Percentiles rank a stretch among this genome's conserved stretches.
Conservation (phyloP, 1,140 invertebrate species). For the Neelides sp. region DNA sequence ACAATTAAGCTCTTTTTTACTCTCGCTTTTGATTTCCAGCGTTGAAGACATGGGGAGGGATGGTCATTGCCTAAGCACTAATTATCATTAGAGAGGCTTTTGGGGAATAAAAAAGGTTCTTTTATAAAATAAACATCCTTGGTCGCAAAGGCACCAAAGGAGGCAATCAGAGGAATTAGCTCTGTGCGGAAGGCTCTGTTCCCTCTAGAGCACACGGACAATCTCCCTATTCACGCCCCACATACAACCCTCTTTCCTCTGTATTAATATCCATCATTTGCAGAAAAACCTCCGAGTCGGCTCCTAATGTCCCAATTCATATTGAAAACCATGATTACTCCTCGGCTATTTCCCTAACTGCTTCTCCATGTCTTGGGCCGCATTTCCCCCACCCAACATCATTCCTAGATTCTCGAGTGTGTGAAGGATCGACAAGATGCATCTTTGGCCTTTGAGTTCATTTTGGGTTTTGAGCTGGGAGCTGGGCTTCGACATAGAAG, state of each 20-base stretch:
- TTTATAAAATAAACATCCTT: constrained; percentile 26
- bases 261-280: too few species aligned
- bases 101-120: constrained; percentile 26
- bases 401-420: too few species aligned
- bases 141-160: constrained; percentile 25
- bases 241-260: too few species aligned
- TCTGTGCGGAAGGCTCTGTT: constrained; percentile 1
- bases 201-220: neutral
- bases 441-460: too few species aligned
- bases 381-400: neutral
- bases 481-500: too few species aligned
- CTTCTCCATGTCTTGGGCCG: neutral
- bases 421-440: too few species aligned
- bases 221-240: too few species aligned
- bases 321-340: constrained; percentile 21
- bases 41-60: neutral
- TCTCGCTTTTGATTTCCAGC: constrained; percentile 19
- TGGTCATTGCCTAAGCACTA: constrained; percentile 25
- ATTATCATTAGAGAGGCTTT: constrained; percentile 32
- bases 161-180: constrained; percentile 28
- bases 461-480: too few species aligned
- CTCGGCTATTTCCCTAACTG: constrained; percentile 7
- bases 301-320: constrained; percentile 23
- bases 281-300: too few species aligned
- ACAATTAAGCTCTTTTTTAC: constrained; percentile 29